Base-by-base conservation (phyloP, 2,797 vertebrate species). In the Brachyrhaphis roseni region DNA sequence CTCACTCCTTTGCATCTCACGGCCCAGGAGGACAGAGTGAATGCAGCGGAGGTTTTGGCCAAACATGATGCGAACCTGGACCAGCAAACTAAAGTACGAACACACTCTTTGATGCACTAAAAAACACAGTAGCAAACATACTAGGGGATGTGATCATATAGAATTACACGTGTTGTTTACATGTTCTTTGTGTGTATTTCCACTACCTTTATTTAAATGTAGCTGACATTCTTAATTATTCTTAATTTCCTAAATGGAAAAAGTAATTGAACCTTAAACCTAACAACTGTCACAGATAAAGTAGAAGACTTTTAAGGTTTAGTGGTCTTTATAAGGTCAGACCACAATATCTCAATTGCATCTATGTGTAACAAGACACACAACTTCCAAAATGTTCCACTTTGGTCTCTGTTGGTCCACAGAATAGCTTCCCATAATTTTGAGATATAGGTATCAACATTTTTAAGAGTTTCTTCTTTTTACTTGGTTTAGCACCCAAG, bases 21-120 rank as follows among this genome's bases (percentile, higher is more conserved):
- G 53, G 98, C 98, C 88, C 98, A 99, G 83, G 98, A 99, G 89
- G 98, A 99, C 93, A 97, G 95, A 89, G 97, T 99, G 84, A 97
- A 88, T 43, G 97, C 96, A 55, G 97, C 97, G 0, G 97, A 98
- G 76, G 95, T 97, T 43, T 94, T 99, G 81, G 93, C 95, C 73
- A 98, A 97, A 87, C 94, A 98, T 0, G 96, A 97, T 10, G 97
- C 97, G 31, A 97, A 97, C 87, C 85, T 97, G 88, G 98, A 99
- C 86, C 97, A 98, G 78, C 97, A 97, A 88, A 99, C 98, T 6
- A 99, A 99, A 97, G 98, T 98, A 94, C 95, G 78, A 46, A 75
- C 57, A 73, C 31, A 76, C 46, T 43, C 47, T 39, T 66, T 0
- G 18, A 75, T 5, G 5, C 26, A 49, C 31, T 80, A 6, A 70